Base-by-base conservation (phyloP, 2,113 vertebrate genomes). In the Dissostichus mawsoni region DNA sequence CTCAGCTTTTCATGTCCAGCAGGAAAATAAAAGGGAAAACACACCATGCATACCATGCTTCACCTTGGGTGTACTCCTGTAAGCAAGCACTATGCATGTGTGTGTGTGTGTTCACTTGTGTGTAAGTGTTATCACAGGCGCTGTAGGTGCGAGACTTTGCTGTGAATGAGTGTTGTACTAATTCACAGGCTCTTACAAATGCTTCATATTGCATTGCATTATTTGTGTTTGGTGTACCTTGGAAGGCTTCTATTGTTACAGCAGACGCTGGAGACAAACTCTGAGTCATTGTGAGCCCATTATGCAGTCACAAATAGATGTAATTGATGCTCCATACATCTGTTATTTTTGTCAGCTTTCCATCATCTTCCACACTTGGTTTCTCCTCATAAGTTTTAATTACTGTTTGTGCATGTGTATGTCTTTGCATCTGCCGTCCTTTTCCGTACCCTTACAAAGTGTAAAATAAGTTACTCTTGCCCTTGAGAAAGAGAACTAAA, bases 111-210 rank as follows among this genome's bases (percentile, higher is more conserved):
- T 81, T 74, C 59, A 52, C 65, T 70, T 70, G 68, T 78, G 83
- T 82, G 68, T 69, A 78, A 77, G 82, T 87, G 89, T 89, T 85
- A 81, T 90, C 89, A 87, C 90, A 88, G 81, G 80, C 18, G 55
- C 71, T 41, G 76, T 73, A 87, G 85, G 92, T 92, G 92, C 77
- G 73, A 92, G 90, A 89, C 87, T 84, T 83, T 83, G 68, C 69
- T 71, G 36, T 87, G 81, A 86, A 64, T 70, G 62, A 84, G 89
- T 65, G 71, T 78, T 65, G 76, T 59, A 77, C 65, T 29, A 52
- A 83, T 78, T 33, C 20, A 84, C 59, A 77, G 82, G 23, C 82
- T 69, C 58, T 56, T 82, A 44, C 78, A 70, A 79, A 77, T 9
- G 33, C 69, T 55, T 14, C 20, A 59, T 33, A 13, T 29, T 52